Evolutionary conservation across 2,797 vertebrate species (phyloP).

Genomic region (Tokudaia tokunoshimensis): DNA sequence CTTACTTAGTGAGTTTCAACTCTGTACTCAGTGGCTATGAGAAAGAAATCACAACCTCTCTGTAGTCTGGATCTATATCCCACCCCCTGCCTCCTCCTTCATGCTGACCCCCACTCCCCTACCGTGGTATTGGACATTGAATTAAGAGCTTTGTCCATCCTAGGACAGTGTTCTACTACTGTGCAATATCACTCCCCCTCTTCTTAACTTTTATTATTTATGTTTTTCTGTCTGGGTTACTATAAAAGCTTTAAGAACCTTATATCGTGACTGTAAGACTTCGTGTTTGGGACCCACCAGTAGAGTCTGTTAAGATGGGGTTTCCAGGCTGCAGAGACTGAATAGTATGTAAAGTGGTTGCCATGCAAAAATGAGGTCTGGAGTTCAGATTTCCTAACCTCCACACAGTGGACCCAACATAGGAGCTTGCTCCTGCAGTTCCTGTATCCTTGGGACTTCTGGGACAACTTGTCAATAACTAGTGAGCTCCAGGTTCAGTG

Average conservation of each 20-base stretch:
- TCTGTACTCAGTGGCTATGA: neutral
- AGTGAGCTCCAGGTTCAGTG: neutral
- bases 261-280: neutral
- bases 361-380: neutral
- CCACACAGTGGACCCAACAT: neutral
- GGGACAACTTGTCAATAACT: too few relatives aligned
- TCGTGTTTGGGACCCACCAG: neutral
- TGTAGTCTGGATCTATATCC: neutral
- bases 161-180: neutral
- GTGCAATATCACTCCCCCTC: neutral
- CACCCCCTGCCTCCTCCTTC: too few relatives aligned
- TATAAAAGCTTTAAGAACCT: slow-evolving; percentile 6
- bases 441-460: neutral
- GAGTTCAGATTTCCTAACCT: neutral
- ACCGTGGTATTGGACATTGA: neutral
- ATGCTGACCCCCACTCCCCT: rapidly evolving
- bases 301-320: neutral
- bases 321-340: neutral
- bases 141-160: neutral
- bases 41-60: neutral
- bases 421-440: neutral
- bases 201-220: neutral
- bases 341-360: neutral
- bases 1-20: neutral
- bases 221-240: neutral